Conservation (phyloP, 1,140 invertebrate species). For the Doryteuthis pealeii region DNA sequence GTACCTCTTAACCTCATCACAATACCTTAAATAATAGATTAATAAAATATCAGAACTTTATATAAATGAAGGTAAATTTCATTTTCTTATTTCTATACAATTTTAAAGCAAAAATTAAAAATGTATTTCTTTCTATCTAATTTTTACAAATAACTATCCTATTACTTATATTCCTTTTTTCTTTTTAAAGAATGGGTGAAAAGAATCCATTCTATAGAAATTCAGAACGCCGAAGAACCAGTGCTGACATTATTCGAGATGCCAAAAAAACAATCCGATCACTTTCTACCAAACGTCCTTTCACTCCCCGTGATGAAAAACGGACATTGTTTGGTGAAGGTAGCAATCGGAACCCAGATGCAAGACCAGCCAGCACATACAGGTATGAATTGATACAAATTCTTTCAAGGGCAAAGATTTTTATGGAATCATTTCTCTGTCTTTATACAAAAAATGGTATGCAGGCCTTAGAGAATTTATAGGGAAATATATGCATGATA, state of each 20-base stretch:
- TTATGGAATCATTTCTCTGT: neutral
- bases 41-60: too few species aligned
- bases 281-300: slow-evolving; percentile 66
- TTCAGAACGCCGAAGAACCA: slow-evolving; percentile 66
- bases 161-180: neutral
- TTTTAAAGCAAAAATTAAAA: too few species aligned
- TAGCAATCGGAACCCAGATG: slow-evolving; percentile 54
- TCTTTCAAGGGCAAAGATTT: neutral
- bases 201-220: slow-evolving; percentile 58
- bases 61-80: too few species aligned
- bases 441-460: too few species aligned
- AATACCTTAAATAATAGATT: too few species aligned
- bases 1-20: too few species aligned
- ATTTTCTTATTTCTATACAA: too few species aligned
- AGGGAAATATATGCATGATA: too few species aligned
- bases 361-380: slow-evolving; percentile 76
- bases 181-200: neutral
- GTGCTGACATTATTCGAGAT: slow-evolving; percentile 78
- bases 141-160: too few species aligned
- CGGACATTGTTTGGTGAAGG: slow-evolving; percentile 70
- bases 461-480: too few species aligned
- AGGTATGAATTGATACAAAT: slow-evolving; percentile 58
- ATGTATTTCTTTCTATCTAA: too few species aligned
- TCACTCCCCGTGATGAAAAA: slow-evolving; percentile 76
- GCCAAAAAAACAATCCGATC: slow-evolving; percentile 60